Base-by-base conservation (phyloP, 2,888 invertebrate genomes). In the Drosophila austrosaltans region DNA sequence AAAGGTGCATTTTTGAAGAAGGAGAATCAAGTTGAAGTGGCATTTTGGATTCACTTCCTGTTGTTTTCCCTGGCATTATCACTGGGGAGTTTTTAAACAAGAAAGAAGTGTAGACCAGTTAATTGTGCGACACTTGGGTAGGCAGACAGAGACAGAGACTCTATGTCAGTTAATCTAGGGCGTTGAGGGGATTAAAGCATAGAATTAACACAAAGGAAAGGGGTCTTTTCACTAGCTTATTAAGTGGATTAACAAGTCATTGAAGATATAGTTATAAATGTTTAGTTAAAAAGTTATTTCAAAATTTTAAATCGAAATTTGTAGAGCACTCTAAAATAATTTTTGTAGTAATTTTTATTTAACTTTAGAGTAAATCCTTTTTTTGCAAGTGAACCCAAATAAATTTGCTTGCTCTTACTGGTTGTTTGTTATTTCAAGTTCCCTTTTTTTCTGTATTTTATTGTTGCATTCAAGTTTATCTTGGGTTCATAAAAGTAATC, bases 71-170 rank as follows among this genome's bases (percentile, higher is more conserved):
- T 30, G 44, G 56, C 54, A 57, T 20, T 70, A 65, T 77, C 76
- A 78, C 76, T 80, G 87, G 83, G 83, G 87, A 87, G 81, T 78
- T 87, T 75, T 86, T 86, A 74, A 76, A 61, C 69, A 69, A 48
- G 10, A 48, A 48, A 48, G 16, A 48, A 48, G 6, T 22, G 69
- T 70, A 60, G 74, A 73, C 66, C 74, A 66, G 75, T 86, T 84
- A 88, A 83, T 86, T 83, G 84, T 59, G 56, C 59, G 71, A 71
- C 89, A 67, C 78, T 61, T 48, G 69, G 87, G 78, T 80, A 72
- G 48, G 16, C 16, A 16, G 16, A 16, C 16, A 16, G 16, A 16
- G 16, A 16, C 16, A 36, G 10, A 36, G 10, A 16, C 44, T 22
- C 59, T 59, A 32, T 22, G 22, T 10, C n/a, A 40, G 68, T 48